Evolutionary conservation across 2,888 invertebrate genomes (phyloP), one percentile per base, ranked within the genome.

Genomic region (Callyntrura guangdongensis): DNA sequence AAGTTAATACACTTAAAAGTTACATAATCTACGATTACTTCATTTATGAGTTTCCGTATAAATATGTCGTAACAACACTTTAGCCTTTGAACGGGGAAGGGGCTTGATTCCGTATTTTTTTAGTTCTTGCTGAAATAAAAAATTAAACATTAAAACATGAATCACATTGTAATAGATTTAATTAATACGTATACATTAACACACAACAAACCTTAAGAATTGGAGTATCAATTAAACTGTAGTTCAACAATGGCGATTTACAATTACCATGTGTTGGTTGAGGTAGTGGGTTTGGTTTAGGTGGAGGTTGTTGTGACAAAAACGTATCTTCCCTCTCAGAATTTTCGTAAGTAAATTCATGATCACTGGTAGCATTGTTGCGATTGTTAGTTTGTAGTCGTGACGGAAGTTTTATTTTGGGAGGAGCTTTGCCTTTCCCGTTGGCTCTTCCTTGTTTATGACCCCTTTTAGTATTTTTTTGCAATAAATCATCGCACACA

Each of bases 101-200:
- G 95, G 95, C 91, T 96, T 96, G 6, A 96, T 94, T 49, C 96
- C 96, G 94, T 95, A 96, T 93, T 95, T 96, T 27, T 95, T 94
- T 86, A 96, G 94, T 93, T 96, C 95, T 94, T 94, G 95, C 96
- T 96, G 94, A 4, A 94, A 94, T 53, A 67, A 81, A 69, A 74
- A 53, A n/a, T n/a, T n/a, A n/a, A n/a, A 83, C 20, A 20, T 45
- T 11, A 74, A 49, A 87, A 47, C 22, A 83, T 49, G 72, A 59
- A 56, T 25, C 14, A 69, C n/a, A n/a, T n/a, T n/a, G n/a, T n/a
- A n/a, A n/a, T n/a, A n/a, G n/a, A n/a, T n/a, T n/a, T n/a, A n/a
- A n/a, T n/a, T n/a, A n/a, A n/a, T n/a, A n/a, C n/a, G n/a, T n/a
- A n/a, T n/a, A n/a, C n/a, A n/a, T n/a, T n/a, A n/a, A n/a, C n/a